A percentile compares a stretch with the other conserved stretches of the same genome.
Evolutionary conservation across 2,797 vertebrate species (phyloP).

Genomic region (Pteropus rufus): DNA sequence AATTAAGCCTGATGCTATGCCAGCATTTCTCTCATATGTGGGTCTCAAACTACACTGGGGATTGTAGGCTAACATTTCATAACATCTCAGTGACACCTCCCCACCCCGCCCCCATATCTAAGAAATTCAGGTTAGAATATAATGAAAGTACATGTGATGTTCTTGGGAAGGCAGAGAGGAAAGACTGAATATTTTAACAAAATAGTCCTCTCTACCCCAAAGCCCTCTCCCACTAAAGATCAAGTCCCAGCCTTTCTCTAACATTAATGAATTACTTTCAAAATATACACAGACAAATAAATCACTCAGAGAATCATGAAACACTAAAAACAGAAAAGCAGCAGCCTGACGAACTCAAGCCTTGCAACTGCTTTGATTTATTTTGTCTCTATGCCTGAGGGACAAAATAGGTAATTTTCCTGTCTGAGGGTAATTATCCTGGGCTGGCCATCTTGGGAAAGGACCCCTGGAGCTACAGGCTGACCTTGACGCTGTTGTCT

Average conservation of each 20-base stretch:
- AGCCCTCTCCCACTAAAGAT: neutral
- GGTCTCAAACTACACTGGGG: neutral
- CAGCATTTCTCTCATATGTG: neutral
- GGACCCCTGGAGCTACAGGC: neutral
- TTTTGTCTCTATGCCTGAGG: conserved; percentile 39
- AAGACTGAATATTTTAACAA: neutral
- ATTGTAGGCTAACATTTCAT: neutral
- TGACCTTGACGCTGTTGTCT: conserved; percentile 55
- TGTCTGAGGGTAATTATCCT: neutral
- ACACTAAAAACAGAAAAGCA: neutral
- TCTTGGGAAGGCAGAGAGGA: neutral
- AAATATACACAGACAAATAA: conserved; percentile 36
- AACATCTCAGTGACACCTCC: neutral
- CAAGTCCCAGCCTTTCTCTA: neutral
- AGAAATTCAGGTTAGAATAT: neutral
- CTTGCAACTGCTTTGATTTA: conserved; percentile 56
- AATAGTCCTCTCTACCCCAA: neutral
- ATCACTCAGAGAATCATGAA: conserved; percentile 11
- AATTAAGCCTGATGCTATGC: neutral
- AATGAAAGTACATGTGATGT: neutral
- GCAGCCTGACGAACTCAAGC: neutral
- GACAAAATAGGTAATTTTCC: conserved; percentile 36
- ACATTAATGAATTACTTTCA: conserved; percentile 58
- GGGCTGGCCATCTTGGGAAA: neutral
- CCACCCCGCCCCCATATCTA: neutral